Evolutionary conservation across 2,113 vertebrate species (phyloP), one percentile per base, ranked within the genome.

Genomic region (Gallinago jamesoni): DNA sequence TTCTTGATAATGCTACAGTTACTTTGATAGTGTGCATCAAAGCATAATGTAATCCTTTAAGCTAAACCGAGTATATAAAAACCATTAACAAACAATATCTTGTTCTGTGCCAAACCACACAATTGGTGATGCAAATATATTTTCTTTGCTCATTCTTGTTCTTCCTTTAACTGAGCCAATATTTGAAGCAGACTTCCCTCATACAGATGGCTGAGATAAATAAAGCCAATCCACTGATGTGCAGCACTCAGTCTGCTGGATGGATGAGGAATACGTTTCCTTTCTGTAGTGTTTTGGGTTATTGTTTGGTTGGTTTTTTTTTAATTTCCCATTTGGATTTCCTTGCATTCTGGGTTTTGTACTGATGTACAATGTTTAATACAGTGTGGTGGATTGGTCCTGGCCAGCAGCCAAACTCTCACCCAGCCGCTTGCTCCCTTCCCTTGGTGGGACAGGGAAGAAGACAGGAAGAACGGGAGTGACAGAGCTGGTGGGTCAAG

Each of bases 41-140:
- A 90, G 48, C 12, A 19, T 50, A 82, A 60, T 6, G 4, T 79
- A 93, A 80, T 41, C 33, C 39, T 80, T 75, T 74, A 23, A 35
- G 53, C 35, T 89, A 94, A 89, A 64, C 39, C 16, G 76, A 83
- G 13, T 28, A 41, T 18, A 37, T 59, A 79, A 84, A 95, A 94
- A 63, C 53, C 24, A 66, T 87, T 91, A 87, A 70, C 31, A 77
- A 93, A 89, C 28, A 50, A 67, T 68, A 63, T 4, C 37, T 57
- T 56, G 14, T 43, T 67, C n/a, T 56, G 12, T 62, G 56, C 70
- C 67, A 86, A 90, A 73, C 20, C 67, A 67, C 12, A 72, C 3
- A 1, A 48, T 89, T 64, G 19, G 8, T 56, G 23, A 62, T 74
- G 50, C 39, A 89, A 70, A 70, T 57, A 8, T 75, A 74, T 72